Percentiles rank a stretch among this genome's conserved stretches.
Conservation (phyloP, 2,113 vertebrate genomes). For the Rhabdornis inornatus region DNA sequence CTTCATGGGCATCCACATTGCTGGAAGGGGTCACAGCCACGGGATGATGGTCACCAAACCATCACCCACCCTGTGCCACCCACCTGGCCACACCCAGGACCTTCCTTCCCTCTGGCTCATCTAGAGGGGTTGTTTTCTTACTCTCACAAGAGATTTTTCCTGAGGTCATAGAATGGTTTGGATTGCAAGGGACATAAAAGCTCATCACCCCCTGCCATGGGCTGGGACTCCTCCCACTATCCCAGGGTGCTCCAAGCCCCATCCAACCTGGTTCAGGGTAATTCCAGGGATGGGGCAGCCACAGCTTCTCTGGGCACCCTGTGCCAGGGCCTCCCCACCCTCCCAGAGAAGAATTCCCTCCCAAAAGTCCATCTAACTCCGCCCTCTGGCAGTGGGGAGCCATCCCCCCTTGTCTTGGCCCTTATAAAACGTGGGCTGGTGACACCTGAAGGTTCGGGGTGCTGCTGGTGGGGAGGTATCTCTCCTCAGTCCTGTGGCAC, state of each 20-base stretch:
- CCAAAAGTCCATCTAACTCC: too few relatives aligned
- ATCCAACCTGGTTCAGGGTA: neutral
- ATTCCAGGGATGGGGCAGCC: neutral
- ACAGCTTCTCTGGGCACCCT: neutral
- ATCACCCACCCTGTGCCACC: neutral
- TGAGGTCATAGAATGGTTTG: neutral
- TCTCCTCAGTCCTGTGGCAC: neutral
- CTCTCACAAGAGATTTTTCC: neutral
- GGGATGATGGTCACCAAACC: neutral
- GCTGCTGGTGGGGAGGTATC: neutral
- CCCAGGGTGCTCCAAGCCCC: neutral
- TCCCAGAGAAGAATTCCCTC: neutral
- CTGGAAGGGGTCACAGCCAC: neutral
- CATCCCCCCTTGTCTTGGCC: neutral
- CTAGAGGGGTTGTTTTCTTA: fast-evolving
- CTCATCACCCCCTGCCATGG: neutral
- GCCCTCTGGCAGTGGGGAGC: neutral
- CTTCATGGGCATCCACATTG: neutral
- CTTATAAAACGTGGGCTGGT: neutral
- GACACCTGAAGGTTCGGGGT: neutral
- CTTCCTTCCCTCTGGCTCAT: neutral
- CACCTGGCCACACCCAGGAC: neutral
- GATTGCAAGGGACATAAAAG: neutral
- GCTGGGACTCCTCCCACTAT: neutral
- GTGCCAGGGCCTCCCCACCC: neutral